Evolutionary conservation across 2,113 vertebrate species (phyloP).

Genomic region (Gavialis gangeticus): DNA sequence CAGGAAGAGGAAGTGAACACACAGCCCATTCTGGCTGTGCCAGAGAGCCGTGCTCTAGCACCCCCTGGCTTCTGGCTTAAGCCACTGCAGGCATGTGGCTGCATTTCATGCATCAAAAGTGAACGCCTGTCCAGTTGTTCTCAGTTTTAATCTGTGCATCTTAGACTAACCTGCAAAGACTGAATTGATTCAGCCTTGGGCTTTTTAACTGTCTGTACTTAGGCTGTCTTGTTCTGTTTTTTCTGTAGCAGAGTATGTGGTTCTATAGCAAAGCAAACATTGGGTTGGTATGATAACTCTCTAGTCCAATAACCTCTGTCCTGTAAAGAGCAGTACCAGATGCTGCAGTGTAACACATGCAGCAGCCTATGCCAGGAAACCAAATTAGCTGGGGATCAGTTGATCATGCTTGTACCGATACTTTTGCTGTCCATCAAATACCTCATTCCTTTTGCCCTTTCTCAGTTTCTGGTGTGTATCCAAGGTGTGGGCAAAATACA

Average conservation of each 20-base stretch:
- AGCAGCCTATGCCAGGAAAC: not conserved
- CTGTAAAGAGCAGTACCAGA: not conserved
- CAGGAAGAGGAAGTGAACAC: too few species aligned
- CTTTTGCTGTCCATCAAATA: not conserved
- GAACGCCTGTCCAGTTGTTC: too few species aligned
- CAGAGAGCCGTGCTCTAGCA: too few species aligned
- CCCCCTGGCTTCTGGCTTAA: too few species aligned
- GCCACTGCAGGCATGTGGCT: too few species aligned
- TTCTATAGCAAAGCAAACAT: not conserved
- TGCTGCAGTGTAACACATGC: fast-evolving
- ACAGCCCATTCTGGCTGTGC: too few species aligned
- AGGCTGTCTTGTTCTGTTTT: too few species aligned
- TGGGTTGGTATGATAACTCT: not conserved
- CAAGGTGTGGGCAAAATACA: not conserved
- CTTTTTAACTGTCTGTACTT: too few species aligned
- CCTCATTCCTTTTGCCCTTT: not conserved
- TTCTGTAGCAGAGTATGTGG: not conserved
- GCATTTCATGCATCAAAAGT: too few species aligned
- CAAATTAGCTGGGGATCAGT: fast-evolving
- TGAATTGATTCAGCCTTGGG: too few species aligned
- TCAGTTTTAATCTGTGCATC: too few species aligned
- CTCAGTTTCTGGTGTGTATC: not conserved
- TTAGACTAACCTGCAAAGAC: too few species aligned
- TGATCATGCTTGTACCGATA: not conserved
- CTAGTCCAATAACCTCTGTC: not conserved